Conservation (phyloP, 2,113 vertebrate species). For the Aegotheles bennettii region DNA sequence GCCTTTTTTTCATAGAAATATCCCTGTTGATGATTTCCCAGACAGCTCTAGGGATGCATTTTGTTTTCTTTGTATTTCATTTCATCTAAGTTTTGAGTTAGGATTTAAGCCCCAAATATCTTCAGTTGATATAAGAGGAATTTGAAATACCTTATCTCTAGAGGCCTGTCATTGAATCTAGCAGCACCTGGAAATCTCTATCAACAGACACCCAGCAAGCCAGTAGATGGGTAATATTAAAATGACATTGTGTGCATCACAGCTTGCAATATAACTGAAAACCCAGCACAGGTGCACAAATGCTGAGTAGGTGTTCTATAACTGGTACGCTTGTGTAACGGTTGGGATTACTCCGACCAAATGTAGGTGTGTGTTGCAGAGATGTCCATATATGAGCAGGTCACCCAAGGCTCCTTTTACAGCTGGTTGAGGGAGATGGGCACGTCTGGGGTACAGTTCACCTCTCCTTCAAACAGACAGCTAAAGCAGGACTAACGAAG, state of each 20-base stretch:
- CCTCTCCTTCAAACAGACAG: background rate
- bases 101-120: constrained; percentile 18
- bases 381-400: background rate
- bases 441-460: background rate
- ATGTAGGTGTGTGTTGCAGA: rapidly evolving
- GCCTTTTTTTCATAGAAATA: background rate
- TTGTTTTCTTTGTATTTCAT: background rate
- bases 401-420: background rate
- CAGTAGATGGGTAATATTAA: background rate
- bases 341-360: background rate
- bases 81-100: background rate
- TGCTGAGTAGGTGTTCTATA: background rate
- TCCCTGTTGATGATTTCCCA: background rate
- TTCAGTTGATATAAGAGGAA: background rate
- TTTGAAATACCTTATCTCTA: background rate
- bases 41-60: background rate
- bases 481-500: background rate
- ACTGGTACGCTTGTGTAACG: background rate
- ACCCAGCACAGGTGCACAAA: background rate
- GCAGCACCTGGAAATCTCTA: background rate
- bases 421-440: rapidly evolving
- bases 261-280: background rate
- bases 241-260: rapidly evolving
- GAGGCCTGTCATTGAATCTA: background rate
- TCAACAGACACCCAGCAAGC: background rate